Evolutionary conservation across 2,113 vertebrate genomes (phyloP).

Genomic region (Camarhynchus parvulus): DNA sequence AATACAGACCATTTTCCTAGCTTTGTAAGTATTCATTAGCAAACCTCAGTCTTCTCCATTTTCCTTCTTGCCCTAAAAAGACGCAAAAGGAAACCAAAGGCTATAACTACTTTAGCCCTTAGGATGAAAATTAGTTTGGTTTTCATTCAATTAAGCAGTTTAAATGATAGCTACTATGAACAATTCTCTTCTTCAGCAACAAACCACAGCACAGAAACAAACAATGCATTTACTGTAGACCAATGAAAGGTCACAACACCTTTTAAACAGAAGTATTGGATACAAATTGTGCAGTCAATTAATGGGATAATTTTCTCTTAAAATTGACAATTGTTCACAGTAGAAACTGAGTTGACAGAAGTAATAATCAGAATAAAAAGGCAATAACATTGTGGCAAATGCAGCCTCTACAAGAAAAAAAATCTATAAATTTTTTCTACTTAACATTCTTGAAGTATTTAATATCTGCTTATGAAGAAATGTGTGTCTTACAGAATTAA

Average conservation of each 20-base stretch:
- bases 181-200: not conserved
- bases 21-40: not conserved
- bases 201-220: not conserved
- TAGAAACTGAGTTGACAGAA: not conserved
- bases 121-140: not conserved
- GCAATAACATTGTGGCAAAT: not conserved
- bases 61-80: not conserved
- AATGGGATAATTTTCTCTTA: not conserved
- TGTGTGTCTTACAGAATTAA: not conserved
- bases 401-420: not conserved
- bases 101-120: not conserved
- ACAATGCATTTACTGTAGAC: not conserved
- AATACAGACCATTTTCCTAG: not conserved
- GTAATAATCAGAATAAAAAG: not conserved
- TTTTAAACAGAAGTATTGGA: not conserved
- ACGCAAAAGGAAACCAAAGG: not conserved
- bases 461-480: not conserved
- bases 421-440: not conserved
- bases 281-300: not conserved
- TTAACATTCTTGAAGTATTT: not conserved
- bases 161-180: not conserved
- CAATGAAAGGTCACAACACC: not conserved
- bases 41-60: not conserved
- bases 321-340: not conserved
- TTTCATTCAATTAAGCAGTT: not conserved